These are phyloP conservation scores for Epinephelus lanceolatus DNA, from an alignment of 2,113 vertebrate genomes.

Conservation along the genomic window DNA sequence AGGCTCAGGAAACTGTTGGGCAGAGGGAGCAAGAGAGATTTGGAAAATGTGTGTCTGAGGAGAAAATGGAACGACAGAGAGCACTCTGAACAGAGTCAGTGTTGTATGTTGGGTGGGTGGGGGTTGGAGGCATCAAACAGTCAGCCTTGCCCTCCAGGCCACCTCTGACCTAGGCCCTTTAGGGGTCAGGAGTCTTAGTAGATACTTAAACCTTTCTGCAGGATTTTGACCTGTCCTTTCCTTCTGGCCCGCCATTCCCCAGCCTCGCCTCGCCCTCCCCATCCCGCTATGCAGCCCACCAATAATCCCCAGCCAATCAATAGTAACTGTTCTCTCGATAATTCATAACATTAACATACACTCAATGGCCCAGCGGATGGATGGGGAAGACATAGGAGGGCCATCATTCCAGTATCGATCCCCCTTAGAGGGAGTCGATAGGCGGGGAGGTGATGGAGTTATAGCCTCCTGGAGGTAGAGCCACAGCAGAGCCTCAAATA, in stretches of 20 bases:
- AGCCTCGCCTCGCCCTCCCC: constrained; percentile 51
- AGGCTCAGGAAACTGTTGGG: constrained; percentile 34
- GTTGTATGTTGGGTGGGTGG: constrained; percentile 14
- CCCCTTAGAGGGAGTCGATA: constrained; percentile 83
- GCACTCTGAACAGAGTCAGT: constrained; percentile 23
- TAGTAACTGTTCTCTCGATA: constrained; percentile 90
- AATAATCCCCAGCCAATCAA: constrained; percentile 87
- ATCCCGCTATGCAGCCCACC: constrained; percentile 73
- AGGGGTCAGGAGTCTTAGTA: constrained; percentile 79
- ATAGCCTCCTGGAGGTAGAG: constrained; percentile 77
- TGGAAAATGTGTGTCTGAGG: constrained; percentile 37
- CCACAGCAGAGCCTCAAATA: constrained; percentile 64
- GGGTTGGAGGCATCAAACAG: constrained; percentile 56
- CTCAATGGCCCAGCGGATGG: constrained; percentile 86
- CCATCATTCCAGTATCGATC: constrained; percentile 88
- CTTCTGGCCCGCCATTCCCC: constrained; percentile 64
- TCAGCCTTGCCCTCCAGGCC: constrained; percentile 68
- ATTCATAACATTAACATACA: constrained; percentile 91
- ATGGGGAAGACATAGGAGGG: constrained; percentile 87
- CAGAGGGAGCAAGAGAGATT: constrained; percentile 13
- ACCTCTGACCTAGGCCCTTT: constrained; percentile 82
- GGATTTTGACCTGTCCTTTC: constrained; percentile 78
- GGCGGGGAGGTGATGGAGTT: constrained; percentile 85
- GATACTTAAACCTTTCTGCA: constrained; percentile 81
- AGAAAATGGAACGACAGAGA: constrained; percentile 10